Base-by-base conservation (phyloP, 2,888 invertebrate genomes). In the Cabera pusaria region DNA sequence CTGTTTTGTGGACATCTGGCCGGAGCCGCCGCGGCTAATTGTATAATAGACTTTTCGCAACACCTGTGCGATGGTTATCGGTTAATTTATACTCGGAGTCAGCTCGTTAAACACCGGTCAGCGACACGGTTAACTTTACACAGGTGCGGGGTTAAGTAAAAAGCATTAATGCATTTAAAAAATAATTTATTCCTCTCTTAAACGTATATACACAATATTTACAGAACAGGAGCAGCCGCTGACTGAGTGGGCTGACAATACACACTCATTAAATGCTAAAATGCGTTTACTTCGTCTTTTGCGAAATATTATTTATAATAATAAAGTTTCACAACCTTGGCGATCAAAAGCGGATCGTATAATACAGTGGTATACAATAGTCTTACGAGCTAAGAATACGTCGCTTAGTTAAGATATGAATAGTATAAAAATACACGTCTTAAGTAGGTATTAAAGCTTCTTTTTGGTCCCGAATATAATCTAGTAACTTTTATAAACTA, bases 31-130 rank as follows among this genome's bases (percentile, higher is more conserved):
- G 34, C 24, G 38, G 44, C 39, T 41, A 24, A 44, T 57, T 59
- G 59, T 60, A 48, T 61, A 52, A 52, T 54, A 49, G 26, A 43
- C 42, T 49, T 43, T 47, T 39, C 32, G 40, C 47, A 51, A 62
- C 77, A 78, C 78, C 77, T 77, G 77, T 74, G 61, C 57, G 63
- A 69, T 72, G 52, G 29, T 52, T 64, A 75, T 74, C 67, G 48
- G 42, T 49, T 48, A 58, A 63, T 64, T 51, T 59, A 64, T 59
- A 32, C 43, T 31, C 12, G 8, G 21, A 31, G 5, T 31, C 6
- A 26, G 26, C 23, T 27, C 24, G 33, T 35, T 20, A 37, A 16
- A 7, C 24, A 9, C 8, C 11, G 41, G 41, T 29, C 28, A 41
- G 22, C 21, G 17, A 12, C 33, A 24, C 11, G 10, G 11, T 31